Base-by-base conservation (phyloP, 2,888 invertebrate genomes). In the Zeuzera pyrina region DNA sequence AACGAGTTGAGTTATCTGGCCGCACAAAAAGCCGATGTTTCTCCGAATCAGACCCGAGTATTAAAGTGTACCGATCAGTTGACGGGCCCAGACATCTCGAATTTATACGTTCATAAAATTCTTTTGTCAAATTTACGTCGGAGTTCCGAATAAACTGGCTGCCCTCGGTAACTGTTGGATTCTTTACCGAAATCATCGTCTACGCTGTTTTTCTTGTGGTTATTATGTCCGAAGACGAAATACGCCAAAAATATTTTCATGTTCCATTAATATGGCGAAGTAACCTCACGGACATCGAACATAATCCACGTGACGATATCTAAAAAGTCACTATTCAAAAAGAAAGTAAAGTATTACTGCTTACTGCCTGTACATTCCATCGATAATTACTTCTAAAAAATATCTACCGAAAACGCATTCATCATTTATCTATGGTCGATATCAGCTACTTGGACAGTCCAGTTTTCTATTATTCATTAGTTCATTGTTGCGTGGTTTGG, bases 31-130 rank as follows among this genome's bases (percentile, higher is more conserved):
- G 50, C 48, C 54, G 52, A 60, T 57, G 69, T 66, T 79, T 79
- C 78, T 61, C 49, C 67, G 77, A 78, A 79, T 51, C 50, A 42
- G 42, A 42, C 36, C 50, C 43, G 45, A 48, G 67, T 64, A 65
- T 61, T 61, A 57, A 62, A 60, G 55, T 64, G 58, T 65, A 66
- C 65, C 68, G 69, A 77, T 74, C 70, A 62, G 50, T 47, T 52
- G 60, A 49, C 55, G 12, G 56, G 45, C 45, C 39, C 60, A 43
- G 57, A 54, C 72, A 62, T 65, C 55, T 52, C 65, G 70, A 72
- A 69, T 76, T 70, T 77, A 78, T 79, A 73, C 78, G 77, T 77
- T 79, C 76, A 68, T 77, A 73, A 79, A 73, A 79, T 81, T 65
- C 78, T 71, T 78, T 76, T 79, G 78, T 79, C 78, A 78, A 79